Evolutionary conservation across 2,888 invertebrate species (phyloP).

Genomic region (Apotomis turbidana): DNA sequence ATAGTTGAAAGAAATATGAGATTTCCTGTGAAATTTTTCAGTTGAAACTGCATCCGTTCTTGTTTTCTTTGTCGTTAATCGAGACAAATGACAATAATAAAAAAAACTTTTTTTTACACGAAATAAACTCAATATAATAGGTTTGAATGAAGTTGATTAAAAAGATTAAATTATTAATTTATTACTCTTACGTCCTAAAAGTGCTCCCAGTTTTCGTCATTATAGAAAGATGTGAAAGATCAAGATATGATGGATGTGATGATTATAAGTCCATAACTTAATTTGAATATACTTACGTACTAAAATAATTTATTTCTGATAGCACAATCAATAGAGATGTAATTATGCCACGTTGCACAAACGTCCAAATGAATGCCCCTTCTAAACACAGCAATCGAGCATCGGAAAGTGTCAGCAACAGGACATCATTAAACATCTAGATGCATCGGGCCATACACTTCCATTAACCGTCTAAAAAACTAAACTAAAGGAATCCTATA

Average conservation of each 20-base stretch:
- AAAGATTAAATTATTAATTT: conserved; percentile 21
- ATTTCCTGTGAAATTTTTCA: conserved; percentile 40
- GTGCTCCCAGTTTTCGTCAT: conserved; percentile 34
- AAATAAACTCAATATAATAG: conserved; percentile 20
- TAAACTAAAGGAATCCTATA: conserved; percentile 37
- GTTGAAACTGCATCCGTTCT: conserved; percentile 7
- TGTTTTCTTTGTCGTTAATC: neutral
- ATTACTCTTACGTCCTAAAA: conserved; percentile 30
- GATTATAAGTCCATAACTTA: conserved; percentile 34
- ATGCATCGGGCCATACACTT: neutral
- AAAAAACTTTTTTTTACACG: neutral
- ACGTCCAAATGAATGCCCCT: neutral
- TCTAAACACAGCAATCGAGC: neutral
- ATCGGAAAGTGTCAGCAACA: too few relatives aligned
- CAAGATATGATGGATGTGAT: conserved; percentile 33
- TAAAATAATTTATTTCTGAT: conserved; percentile 41
- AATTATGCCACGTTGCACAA: neutral
- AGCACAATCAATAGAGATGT: conserved; percentile 21
- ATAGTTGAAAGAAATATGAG: conserved; percentile 50
- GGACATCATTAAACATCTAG: neutral
- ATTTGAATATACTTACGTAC: conserved; percentile 24
- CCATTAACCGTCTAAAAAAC: conserved; percentile 19
- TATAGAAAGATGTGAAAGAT: conserved; percentile 32
- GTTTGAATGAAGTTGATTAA: conserved; percentile 21
- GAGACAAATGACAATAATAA: neutral